Percentiles rank a stretch among this genome's conserved stretches.
Conservation (phyloP, 2,797 vertebrate genomes). For the Liasis olivaceus region DNA sequence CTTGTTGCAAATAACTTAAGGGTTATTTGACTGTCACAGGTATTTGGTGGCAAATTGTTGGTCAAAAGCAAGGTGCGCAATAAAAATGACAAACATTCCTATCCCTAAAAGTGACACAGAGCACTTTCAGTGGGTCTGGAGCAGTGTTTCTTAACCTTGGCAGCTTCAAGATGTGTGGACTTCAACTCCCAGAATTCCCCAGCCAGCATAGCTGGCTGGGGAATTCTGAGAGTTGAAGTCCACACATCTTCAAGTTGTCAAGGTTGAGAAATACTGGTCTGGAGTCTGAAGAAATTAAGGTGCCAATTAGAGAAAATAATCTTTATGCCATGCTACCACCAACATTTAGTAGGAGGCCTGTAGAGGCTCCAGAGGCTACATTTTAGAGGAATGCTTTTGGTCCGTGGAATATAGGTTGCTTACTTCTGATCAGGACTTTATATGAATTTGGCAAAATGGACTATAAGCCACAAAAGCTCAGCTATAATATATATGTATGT, state of each 20-base stretch:
- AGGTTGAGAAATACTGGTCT: not conserved
- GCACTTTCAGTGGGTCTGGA: not conserved
- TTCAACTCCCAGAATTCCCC: too few species aligned
- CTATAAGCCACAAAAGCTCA: not conserved
- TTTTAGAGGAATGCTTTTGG: not conserved
- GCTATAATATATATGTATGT: not conserved
- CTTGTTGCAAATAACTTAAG: not conserved
- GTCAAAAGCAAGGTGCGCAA: not conserved
- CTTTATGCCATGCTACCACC: not conserved
- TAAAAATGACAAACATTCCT: not conserved
- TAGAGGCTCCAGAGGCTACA: not conserved
- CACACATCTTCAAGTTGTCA: too few species aligned
- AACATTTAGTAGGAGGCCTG: not conserved
- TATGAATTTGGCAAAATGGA: not conserved
- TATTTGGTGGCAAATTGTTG: not conserved
- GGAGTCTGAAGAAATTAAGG: not conserved
- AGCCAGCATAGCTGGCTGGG: too few species aligned
- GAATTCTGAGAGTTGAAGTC: too few species aligned
- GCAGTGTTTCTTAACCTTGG: not conserved
- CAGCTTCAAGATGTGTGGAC: too few species aligned
- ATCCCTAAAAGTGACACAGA: not conserved
- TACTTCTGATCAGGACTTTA: not conserved
- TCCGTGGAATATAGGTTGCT: not conserved
- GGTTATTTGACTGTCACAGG: not conserved
- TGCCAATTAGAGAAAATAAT: not conserved